Evolutionary conservation across 2,113 vertebrate genomes (phyloP).

Genomic region (Oxyruncus cristatus): DNA sequence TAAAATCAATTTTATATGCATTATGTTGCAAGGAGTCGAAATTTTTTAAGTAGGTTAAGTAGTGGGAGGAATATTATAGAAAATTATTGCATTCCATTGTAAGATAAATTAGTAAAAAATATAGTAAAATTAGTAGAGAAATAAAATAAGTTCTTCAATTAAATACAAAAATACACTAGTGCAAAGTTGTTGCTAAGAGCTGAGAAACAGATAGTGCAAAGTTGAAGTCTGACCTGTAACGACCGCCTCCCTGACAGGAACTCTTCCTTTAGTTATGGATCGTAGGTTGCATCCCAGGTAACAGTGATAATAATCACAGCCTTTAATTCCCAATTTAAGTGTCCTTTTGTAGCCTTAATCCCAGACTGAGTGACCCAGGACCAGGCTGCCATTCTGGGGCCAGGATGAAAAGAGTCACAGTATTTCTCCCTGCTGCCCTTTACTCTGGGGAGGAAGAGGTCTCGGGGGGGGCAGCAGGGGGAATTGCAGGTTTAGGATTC

Average conservation of each 20-base stretch:
- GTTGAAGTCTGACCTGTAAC: not conserved
- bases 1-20: conserved; percentile 38
- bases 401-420: not conserved
- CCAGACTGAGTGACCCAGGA: too few relatives aligned
- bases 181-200: not conserved
- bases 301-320: not conserved
- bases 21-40: not conserved
- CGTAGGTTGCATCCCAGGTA: not conserved
- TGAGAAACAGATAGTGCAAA: not conserved
- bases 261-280: not conserved
- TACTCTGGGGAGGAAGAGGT: not conserved
- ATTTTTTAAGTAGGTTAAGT: conserved; percentile 33
- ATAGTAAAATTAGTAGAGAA: not conserved
- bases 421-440: not conserved
- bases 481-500: not conserved
- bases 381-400: fast-evolving
- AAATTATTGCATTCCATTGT: not conserved
- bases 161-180: not conserved
- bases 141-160: not conserved
- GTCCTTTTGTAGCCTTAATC: not conserved
- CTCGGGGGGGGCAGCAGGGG: not conserved
- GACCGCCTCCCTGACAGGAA: not conserved
- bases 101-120: not conserved
- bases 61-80: conserved; percentile 24
- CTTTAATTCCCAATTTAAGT: not conserved